Base-by-base conservation (phyloP, 1,140 invertebrate genomes). In the Gonioctena quinquepunctata region DNA sequence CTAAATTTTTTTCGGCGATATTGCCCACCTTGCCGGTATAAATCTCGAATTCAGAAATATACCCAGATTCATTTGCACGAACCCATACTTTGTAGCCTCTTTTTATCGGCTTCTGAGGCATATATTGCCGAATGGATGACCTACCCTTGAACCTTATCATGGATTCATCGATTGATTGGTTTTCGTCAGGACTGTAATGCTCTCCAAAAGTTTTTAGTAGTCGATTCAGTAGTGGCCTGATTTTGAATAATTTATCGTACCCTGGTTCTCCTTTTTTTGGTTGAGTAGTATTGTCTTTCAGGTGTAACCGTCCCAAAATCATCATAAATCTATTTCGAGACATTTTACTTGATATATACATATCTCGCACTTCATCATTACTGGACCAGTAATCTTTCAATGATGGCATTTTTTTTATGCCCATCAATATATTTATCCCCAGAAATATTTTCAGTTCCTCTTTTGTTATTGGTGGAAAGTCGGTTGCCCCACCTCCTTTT, bases 21-120 rank as follows among this genome's bases (percentile, higher is more conserved):
- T 78, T 48, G 66, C 73, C 79, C 60, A 77, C 75, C 62, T 73
- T 73, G 33, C 84, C 82, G 21, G 78, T 81, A 75, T 85, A 83
- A 65, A 85, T 78, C 73, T 82, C 67, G 76, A 83, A 85, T 66
- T 83, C 78, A 68, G 78, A 79, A 66, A 83, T 81, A 72, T 83
- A 85, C 48, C 82, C 81, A 22, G 77, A 28, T 66, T 64, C 42
- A 23, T 66, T 18, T 8, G 68, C 49, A 21, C 68, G 54, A 54
- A 28, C 64, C 52, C 64, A 66, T 8, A 28, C 26, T 26, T 66
- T 52, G 8, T 52, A 66, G 22, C 81, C 83, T 72, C 84, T 73
- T 77, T 86, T 85, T 69, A 82, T 83, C 23, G 82, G 83, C 77
- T 85, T 85, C 69, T 75, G 76, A 66, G 81, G 83, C 52, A 81